These are phyloP conservation scores for Drosophila carrolli DNA, from an alignment of 1,140 invertebrate genomes.

Conservation along the genomic window DNA sequence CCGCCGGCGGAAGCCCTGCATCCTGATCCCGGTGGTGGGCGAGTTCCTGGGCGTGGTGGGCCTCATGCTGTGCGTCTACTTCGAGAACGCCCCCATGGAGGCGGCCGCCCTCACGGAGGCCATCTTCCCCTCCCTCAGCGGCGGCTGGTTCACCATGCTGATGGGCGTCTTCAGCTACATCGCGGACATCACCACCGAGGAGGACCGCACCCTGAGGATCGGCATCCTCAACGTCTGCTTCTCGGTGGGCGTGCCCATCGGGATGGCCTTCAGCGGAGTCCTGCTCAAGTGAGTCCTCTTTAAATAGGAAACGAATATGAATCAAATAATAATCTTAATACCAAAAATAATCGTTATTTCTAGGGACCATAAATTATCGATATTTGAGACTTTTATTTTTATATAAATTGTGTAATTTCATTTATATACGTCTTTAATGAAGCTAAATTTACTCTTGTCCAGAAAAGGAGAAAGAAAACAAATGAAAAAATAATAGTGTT, in stretches of 20 bases:
- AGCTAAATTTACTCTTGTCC: no score
- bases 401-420: no score
- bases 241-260: slow-evolving; percentile 91
- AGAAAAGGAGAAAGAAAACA: no score
- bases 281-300: slow-evolving; percentile 85
- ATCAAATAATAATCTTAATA: no score
- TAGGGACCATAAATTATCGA: no score
- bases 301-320: no score
- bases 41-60: slow-evolving; percentile 91
- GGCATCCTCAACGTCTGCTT: slow-evolving; percentile 93
- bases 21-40: slow-evolving; percentile 92
- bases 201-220: slow-evolving; percentile 92
- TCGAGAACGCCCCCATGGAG: slow-evolving; percentile 91
- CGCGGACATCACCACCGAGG: slow-evolving; percentile 92
- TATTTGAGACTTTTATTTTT: no score
- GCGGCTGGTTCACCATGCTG: slow-evolving; percentile 94
- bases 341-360: no score
- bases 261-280: slow-evolving; percentile 91
- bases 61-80: slow-evolving; percentile 92
- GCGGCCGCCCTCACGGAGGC: slow-evolving; percentile 90
- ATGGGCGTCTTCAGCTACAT: slow-evolving; percentile 96
- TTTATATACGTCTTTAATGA: no score
- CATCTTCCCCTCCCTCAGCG: slow-evolving; percentile 90
- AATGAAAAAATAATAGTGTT: no score
- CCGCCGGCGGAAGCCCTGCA: slow-evolving; percentile 92